phyloP scores from a whole-genome alignment of 1,140 invertebrate genomes.

The Scaptomyza hsui region DNA sequence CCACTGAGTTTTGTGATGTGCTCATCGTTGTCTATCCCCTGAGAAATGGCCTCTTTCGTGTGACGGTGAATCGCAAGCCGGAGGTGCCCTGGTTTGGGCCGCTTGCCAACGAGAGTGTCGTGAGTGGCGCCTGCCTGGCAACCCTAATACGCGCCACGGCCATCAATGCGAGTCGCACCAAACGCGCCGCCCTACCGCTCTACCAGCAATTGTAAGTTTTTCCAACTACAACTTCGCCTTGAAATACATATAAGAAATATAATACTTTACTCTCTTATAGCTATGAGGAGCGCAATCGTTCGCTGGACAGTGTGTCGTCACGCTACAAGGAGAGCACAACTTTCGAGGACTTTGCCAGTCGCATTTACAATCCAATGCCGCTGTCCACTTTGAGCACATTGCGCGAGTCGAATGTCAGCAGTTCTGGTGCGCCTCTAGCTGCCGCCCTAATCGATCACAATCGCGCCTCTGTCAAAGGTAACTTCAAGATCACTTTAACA shows the following conservation, averaged over 20 bases:
- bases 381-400: conserved; percentile 71
- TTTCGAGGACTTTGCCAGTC: conserved; percentile 95
- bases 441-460: conserved; percentile 85
- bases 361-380: conserved; percentile 92
- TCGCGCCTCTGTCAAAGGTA: conserved; percentile 77
- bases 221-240: no score
- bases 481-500: not conserved
- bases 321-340: conserved; percentile 95
- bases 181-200: conserved; percentile 93
- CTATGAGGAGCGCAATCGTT: conserved; percentile 95
- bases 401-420: conserved; percentile 67
- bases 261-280: conserved; percentile 84
- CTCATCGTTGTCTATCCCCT: conserved; percentile 98
- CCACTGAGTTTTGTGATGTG: conserved; percentile 99
- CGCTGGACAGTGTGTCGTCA: conserved; percentile 93
- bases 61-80: conserved; percentile 93
- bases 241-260: no score
- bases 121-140: conserved; percentile 92
- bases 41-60: conserved; percentile 91
- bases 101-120: conserved; percentile 96
- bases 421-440: conserved; percentile 81
- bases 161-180: conserved; percentile 95
- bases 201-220: conserved; percentile 95
- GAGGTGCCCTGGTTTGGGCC: conserved; percentile 98
- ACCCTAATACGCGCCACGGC: conserved; percentile 96